A percentile compares a stretch with the other conserved stretches of the same genome.
Evolutionary conservation across 2,888 invertebrate species (phyloP).

Genomic region (Cheilosia scutellata): DNA sequence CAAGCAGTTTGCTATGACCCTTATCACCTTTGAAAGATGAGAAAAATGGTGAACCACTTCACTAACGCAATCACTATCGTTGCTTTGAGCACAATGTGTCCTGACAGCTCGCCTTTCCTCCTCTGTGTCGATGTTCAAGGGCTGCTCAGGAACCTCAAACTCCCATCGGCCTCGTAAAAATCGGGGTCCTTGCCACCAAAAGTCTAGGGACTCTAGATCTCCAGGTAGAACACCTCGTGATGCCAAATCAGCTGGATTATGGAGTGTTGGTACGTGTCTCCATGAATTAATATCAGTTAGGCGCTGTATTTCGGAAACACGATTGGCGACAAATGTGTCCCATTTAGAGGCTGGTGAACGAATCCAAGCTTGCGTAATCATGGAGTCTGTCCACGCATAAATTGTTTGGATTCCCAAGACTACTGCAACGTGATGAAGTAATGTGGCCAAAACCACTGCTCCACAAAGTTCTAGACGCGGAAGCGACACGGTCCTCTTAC

Average conservation of each 20-base stretch:
- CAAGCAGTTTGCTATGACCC: not conserved
- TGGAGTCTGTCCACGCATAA: conserved; percentile 15
- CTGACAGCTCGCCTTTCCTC: not conserved
- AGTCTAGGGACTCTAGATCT: not conserved
- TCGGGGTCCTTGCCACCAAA: conserved; percentile 4
- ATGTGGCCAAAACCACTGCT: not conserved
- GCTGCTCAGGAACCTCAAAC: conserved; percentile 5
- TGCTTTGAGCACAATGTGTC: not conserved
- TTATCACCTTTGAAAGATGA: not conserved
- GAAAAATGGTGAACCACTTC: not conserved
- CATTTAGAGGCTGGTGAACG: not conserved
- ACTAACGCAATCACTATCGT: not conserved
- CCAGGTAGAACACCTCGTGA: not conserved
- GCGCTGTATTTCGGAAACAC: conserved; percentile 11
- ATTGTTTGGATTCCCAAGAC: not conserved
- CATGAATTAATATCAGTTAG: conserved; percentile 1
- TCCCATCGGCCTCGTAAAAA: conserved; percentile 1
- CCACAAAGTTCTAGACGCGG: conserved; percentile 18
- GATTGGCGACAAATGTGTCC: not conserved
- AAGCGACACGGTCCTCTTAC: conserved; percentile 1
- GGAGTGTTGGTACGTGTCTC: not conserved
- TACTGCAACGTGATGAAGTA: not conserved
- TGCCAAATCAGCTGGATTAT: no score
- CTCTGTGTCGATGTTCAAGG: not conserved
- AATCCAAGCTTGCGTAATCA: conserved; percentile 4